These are phyloP conservation scores for Hafferia zeledoni DNA, from an alignment of 2,797 vertebrate species.

Conservation along the genomic window DNA sequence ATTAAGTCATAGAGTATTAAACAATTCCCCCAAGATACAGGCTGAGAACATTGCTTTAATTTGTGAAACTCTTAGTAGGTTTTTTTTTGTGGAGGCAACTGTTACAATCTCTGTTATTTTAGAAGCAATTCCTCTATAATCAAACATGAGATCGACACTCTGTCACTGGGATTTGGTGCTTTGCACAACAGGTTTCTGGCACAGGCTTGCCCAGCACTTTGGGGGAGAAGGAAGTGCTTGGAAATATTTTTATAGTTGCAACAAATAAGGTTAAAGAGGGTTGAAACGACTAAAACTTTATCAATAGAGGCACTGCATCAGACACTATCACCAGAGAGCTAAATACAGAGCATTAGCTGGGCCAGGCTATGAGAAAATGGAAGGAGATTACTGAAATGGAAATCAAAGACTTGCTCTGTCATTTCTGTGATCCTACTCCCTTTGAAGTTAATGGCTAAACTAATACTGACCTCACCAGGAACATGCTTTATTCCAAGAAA, in stretches of 20 bases:
- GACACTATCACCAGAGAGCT: slow-evolving; percentile 17
- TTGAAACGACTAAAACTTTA: slow-evolving; percentile 32
- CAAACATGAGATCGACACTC: slow-evolving; percentile 38
- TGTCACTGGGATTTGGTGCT: neutral
- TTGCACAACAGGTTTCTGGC: neutral
- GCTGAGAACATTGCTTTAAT: slow-evolving; percentile 74
- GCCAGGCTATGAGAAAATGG: slow-evolving; percentile 34
- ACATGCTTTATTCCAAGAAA: slow-evolving; percentile 41
- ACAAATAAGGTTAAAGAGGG: slow-evolving; percentile 28
- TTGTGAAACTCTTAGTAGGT: slow-evolving; percentile 58
- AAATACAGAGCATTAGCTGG: neutral
- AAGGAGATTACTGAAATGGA: slow-evolving; percentile 57
- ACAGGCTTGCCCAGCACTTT: neutral
- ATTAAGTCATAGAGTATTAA: slow-evolving; percentile 76
- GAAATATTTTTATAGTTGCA: neutral
- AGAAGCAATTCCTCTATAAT: slow-evolving; percentile 54
- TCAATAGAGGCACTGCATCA: slow-evolving; percentile 40
- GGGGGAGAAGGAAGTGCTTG: neutral
- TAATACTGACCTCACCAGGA: slow-evolving; percentile 61
- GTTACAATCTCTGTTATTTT: slow-evolving; percentile 51
- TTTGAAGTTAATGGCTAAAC: slow-evolving; percentile 71
- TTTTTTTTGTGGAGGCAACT: slow-evolving; percentile 56
- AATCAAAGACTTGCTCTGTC: slow-evolving; percentile 65
- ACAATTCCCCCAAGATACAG: slow-evolving; percentile 74
- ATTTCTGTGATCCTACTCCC: slow-evolving; percentile 38